These are phyloP conservation scores for Embiotoca jacksoni DNA, from an alignment of 2,113 vertebrate species.

Conservation along the genomic window DNA sequence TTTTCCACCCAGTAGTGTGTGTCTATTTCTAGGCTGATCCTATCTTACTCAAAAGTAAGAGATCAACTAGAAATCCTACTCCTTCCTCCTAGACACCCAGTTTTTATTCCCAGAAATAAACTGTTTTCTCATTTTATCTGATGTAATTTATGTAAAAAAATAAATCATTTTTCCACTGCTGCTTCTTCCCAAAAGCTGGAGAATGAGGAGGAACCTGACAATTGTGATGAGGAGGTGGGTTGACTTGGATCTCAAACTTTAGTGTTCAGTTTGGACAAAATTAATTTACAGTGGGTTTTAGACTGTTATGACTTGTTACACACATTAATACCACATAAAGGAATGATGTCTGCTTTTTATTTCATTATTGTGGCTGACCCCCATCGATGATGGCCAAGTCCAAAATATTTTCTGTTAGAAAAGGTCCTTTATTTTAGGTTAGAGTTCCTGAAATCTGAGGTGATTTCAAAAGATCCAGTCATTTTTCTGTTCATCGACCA, in stretches of 20 bases:
- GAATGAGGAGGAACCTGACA: constrained; percentile 81
- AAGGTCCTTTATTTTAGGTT: not conserved
- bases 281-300: not conserved
- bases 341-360: no score
- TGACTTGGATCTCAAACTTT: not conserved
- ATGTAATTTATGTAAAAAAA: not conserved
- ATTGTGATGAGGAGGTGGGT: constrained; percentile 83
- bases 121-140: not conserved
- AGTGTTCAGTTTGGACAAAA: not conserved
- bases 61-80: not conserved
- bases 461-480: not conserved
- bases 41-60: constrained; percentile 7
- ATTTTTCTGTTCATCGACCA: no score
- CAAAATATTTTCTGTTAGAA: not conserved
- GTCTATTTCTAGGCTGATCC: constrained; percentile 23
- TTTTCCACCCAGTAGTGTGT: not conserved
- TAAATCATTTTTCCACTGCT: constrained; percentile 7
- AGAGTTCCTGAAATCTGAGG: not conserved
- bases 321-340: no score
- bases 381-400: not conserved
- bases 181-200: constrained; percentile 74
- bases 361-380: not conserved
- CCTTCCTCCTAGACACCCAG: not conserved
- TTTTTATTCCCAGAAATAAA: constrained; percentile 2
- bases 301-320: not conserved